Evolutionary conservation across 2,888 invertebrate species (phyloP).

Genomic region (Chydorus sphaericus): DNA sequence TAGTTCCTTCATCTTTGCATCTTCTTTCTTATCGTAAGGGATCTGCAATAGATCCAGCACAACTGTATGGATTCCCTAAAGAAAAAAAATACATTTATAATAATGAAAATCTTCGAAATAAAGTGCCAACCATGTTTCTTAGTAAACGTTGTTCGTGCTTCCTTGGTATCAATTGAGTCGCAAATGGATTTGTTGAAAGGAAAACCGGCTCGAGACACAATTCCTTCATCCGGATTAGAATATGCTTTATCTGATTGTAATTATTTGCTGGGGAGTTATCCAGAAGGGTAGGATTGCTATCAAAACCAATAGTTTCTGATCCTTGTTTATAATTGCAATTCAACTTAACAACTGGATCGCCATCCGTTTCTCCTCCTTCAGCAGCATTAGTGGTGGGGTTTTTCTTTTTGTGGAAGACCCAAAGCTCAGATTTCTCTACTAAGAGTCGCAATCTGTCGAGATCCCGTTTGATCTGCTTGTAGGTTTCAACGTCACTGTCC

Average conservation of each 20-base stretch:
- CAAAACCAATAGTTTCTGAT: constrained; percentile 53
- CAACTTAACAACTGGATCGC: too few relatives aligned
- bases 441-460: constrained; percentile 82
- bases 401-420: constrained; percentile 79
- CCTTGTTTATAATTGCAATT: constrained; percentile 27
- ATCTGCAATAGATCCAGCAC: constrained; percentile 87
- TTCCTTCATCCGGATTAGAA: constrained; percentile 81
- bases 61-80: constrained; percentile 91
- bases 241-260: constrained; percentile 71
- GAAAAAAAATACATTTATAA: too few relatives aligned
- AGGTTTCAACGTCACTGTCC: constrained; percentile 92
- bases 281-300: constrained; percentile 57
- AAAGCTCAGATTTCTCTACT: constrained; percentile 96
- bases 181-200: constrained; percentile 27
- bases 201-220: constrained; percentile 55
- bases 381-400: constrained; percentile 19
- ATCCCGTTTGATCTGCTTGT: constrained; percentile 94
- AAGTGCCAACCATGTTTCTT: constrained; percentile 87
- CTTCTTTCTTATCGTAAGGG: constrained; percentile 91
- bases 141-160: constrained; percentile 90
- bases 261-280: constrained; percentile 57
- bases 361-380: constrained; percentile 22
- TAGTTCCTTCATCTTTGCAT: constrained; percentile 85
- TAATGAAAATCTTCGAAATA: too few relatives aligned
- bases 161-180: constrained; percentile 45